Base-by-base conservation (phyloP, 2,888 invertebrate species). In the Amblyjoppa fuscipennis region DNA sequence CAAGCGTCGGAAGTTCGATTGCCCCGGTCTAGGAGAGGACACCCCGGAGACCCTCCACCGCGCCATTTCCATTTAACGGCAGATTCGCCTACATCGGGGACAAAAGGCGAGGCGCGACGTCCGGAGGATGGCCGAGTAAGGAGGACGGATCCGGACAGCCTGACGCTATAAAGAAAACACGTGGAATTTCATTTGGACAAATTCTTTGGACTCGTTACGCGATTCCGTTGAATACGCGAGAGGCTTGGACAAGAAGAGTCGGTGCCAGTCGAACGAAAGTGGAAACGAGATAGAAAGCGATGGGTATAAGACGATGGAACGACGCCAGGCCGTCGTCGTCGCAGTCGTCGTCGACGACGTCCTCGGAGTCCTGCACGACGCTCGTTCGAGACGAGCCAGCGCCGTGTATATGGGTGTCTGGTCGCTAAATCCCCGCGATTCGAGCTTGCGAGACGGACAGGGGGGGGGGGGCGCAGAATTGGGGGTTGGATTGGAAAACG, bases 131-230 rank as follows among this genome's bases (percentile, higher is more conserved):
- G 61, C 41, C 34, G 20, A 70, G 49, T 9, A 74, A 25, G 51
- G 56, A 34, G 61, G 31, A 28, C 11, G 16, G 31, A 20, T 11
- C 49, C 28, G 59, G 66, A 34, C 51, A 70, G 28, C 20, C 61
- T 20, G 56, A 41, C 61, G 74, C 70, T 68, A 56, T 80, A 66
- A 73, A 73, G 81, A 74, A 76, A 82, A 79, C 73, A 82, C 75
- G 75, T 78, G 89, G 92, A 93, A 93, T 93, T 92, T 91, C 89
- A 92, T 92, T 93, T 92, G 90, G 89, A 86, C 86, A 88, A 90
- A 93, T 92, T 92, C 91, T 90, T 91, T 87, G 87, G 88, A 89
- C 91, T 92, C 91, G 92, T 93, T 93, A 92, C 90, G 86, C 84
- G 73, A 64, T 70, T 71, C 77, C 79, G 81, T 81, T 84, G 83